Conservation (phyloP, 2,797 vertebrate species). For the Chromis chromis region DNA sequence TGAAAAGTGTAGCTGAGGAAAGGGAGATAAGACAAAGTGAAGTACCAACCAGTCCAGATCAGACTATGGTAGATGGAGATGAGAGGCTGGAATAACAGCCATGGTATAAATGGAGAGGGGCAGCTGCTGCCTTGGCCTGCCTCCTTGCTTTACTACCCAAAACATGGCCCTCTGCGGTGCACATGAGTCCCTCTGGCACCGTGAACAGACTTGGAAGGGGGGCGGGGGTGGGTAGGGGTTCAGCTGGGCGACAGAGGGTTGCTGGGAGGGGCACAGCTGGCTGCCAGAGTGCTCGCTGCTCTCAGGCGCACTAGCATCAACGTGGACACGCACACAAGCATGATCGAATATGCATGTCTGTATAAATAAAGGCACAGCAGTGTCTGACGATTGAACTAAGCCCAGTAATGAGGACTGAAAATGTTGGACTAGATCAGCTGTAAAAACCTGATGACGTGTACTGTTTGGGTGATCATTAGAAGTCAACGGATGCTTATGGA, state of each 20-base stretch:
- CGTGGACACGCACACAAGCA: conserved; percentile 22
- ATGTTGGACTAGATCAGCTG: not conserved
- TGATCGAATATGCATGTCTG: not conserved
- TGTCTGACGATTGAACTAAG: not conserved
- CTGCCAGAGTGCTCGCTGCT: conserved; percentile 72
- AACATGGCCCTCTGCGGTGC: conserved; percentile 74
- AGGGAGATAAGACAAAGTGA: conserved; percentile 17
- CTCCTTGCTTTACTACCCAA: conserved; percentile 67
- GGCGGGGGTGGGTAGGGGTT: conserved; percentile 34
- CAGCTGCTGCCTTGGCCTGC: conserved; percentile 77
- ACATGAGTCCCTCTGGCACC: conserved; percentile 83
- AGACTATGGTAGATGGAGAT: conserved; percentile 46
- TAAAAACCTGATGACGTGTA: not conserved
- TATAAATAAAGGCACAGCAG: not conserved
- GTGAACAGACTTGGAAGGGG: conserved; percentile 31
- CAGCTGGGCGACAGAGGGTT: conserved; percentile 81
- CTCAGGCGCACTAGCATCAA: conserved; percentile 27
- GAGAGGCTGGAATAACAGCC: conserved; percentile 60
- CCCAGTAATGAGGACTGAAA: not conserved
- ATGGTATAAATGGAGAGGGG: conserved; percentile 53
- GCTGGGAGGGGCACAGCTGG: conserved; percentile 81
- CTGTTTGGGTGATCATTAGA: not conserved
- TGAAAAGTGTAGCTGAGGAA: conserved; percentile 12
- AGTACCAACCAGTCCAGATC: conserved; percentile 48
- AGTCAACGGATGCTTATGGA: not conserved